phyloP scores from a whole-genome alignment of 2,113 vertebrate genomes.

The Xyrauchen texanus region DNA sequence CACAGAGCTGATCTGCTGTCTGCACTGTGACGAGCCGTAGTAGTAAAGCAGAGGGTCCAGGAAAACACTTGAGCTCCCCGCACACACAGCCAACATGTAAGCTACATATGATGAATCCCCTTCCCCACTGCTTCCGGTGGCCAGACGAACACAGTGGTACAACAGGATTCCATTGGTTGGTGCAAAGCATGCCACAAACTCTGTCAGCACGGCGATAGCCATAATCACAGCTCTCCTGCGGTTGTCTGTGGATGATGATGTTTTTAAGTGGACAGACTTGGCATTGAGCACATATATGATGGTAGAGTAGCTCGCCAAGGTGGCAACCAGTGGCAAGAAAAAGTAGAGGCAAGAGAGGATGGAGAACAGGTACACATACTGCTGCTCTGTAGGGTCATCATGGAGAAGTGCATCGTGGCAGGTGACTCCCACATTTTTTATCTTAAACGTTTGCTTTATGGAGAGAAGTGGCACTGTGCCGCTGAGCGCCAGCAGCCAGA shows the following conservation, averaged over 20 bases:
- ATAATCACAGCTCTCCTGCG: constrained; percentile 82
- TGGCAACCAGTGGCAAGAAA: constrained; percentile 82
- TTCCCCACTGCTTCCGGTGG: constrained; percentile 22
- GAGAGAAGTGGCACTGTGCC: constrained; percentile 83
- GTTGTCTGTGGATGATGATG: constrained; percentile 62
- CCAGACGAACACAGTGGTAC: constrained; percentile 80
- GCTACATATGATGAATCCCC: constrained; percentile 79
- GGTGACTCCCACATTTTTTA: constrained; percentile 80
- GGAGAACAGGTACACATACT: constrained; percentile 83
- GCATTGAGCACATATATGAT: constrained; percentile 82
- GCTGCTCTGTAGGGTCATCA: constrained; percentile 56
- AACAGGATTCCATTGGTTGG: constrained; percentile 88
- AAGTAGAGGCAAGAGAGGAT: constrained; percentile 85
- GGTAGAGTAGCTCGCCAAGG: constrained; percentile 76
- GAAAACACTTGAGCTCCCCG: constrained; percentile 88
- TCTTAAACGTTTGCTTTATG: constrained; percentile 76
- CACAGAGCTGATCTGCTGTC: constrained; percentile 75
- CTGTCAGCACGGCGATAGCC: constrained; percentile 78
- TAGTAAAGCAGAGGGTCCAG: constrained; percentile 92
- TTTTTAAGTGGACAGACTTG: neutral
- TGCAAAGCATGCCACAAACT: constrained; percentile 89
- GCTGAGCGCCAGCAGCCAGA: constrained; percentile 81
- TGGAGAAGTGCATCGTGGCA: constrained; percentile 85
- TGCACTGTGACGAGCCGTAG: constrained; percentile 89
- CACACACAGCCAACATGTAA: constrained; percentile 83